phyloP scores from a whole-genome alignment of 2,888 invertebrate genomes.

The Apeira syringaria region DNA sequence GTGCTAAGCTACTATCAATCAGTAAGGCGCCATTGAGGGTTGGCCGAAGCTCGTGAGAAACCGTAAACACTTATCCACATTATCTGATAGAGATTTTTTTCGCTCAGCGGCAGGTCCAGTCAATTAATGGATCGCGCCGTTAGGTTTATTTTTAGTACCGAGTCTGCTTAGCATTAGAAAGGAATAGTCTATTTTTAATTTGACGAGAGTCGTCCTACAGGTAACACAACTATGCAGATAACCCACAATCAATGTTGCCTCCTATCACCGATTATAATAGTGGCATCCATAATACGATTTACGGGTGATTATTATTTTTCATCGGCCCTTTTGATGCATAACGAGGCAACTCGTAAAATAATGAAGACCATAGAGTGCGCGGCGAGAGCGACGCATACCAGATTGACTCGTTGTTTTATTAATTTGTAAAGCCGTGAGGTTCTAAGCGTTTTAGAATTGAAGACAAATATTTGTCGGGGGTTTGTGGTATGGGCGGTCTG shows the following conservation, averaged over 20 bases:
- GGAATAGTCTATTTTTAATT: slow-evolving; percentile 72
- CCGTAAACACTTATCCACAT: slow-evolving; percentile 82
- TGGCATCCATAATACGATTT: slow-evolving; percentile 39
- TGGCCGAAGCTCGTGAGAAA: slow-evolving; percentile 79
- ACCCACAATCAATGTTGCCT: slow-evolving; percentile 49
- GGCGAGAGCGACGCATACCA: slow-evolving; percentile 31
- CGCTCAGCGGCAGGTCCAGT: slow-evolving; percentile 75
- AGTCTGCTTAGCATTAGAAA: slow-evolving; percentile 67
- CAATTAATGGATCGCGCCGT: slow-evolving; percentile 81
- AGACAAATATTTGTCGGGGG: slow-evolving; percentile 76
- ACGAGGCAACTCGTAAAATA: slow-evolving; percentile 21
- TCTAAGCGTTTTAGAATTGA: slow-evolving; percentile 77
- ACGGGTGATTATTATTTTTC: slow-evolving; percentile 34
- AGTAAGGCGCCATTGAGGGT: slow-evolving; percentile 83
- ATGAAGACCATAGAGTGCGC: slow-evolving; percentile 27
- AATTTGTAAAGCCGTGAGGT: slow-evolving; percentile 60
- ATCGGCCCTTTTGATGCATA: slow-evolving; percentile 24
- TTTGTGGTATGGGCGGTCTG: slow-evolving; percentile 70
- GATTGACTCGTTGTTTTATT: slow-evolving; percentile 61
- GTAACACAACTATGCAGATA: slow-evolving; percentile 56
- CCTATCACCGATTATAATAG: slow-evolving; percentile 48
- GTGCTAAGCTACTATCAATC: slow-evolving; percentile 81
- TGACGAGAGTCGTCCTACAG: slow-evolving; percentile 64
- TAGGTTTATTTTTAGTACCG: slow-evolving; percentile 75
- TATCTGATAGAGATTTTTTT: slow-evolving; percentile 80